Evolutionary conservation across 1,140 invertebrate species (phyloP), one percentile per base, ranked within the genome.

Genomic region (Gryon sp.): DNA sequence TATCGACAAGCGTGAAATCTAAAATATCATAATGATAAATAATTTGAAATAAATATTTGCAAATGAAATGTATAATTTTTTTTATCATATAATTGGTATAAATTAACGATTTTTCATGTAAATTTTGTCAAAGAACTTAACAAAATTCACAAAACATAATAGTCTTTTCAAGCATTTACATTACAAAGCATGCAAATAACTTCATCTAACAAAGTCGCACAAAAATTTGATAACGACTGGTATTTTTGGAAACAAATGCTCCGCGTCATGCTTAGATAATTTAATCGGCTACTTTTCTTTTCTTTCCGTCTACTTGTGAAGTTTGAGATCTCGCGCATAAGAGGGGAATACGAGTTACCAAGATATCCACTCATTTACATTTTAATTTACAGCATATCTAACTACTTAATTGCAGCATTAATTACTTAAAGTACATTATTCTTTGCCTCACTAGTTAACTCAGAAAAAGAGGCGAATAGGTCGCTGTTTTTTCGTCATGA

Each of bases 241-340:
- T 45, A 45, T 45, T 53, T 50, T 60, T 22, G 26, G 7, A 1
- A 60, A 60, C 55, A 60, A 60, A 70, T 69, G 50, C n/a, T 59
- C 48, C 63, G 11, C 52, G 38, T 48, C 45, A 28, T 30, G 9
- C 22, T 38, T 22, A 69, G 59, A 57, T 43, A 69, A 40, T 6
- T 52, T 50, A 52, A 59, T 52, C 19, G 28, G 36, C 34, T 45
- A 26, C 40, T 50, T 62, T 62, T 70, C 38, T 20, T 18, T 11
- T n/a, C 15, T 16, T 22, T 7, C 28, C 12, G 11, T 14, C 15
- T 38, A 48, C 22, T 34, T 36, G 41, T 32, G 59, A 46, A 68
- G 14, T 57, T 16, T 46, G 12, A 46, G 46, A 19, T 46, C 36
- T 19, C 53, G 22, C 15, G 24, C 22, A 30, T 46, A 20, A 19